A percentile compares a stretch with the other conserved stretches of the same genome.
Evolutionary conservation across 2,113 vertebrate genomes (phyloP).

Genomic region (Okapia johnstoni): DNA sequence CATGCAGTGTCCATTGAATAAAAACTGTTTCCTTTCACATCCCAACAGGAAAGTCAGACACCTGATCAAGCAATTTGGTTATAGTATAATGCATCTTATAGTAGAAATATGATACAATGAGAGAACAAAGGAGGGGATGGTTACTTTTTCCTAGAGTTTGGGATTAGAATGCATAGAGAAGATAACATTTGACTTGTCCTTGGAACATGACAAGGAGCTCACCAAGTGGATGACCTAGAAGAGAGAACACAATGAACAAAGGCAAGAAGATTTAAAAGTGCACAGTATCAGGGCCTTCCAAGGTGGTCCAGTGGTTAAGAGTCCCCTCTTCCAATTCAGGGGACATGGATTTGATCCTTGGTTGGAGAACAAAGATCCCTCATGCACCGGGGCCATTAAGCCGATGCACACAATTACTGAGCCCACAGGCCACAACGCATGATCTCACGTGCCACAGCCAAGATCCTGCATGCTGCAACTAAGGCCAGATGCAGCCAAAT

Average conservation of each 20-base stretch:
- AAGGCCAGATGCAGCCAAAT: background rate
- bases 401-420: background rate
- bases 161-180: background rate
- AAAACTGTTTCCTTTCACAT: slow-evolving; percentile 34
- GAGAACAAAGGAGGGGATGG: background rate
- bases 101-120: background rate
- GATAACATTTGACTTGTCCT: background rate
- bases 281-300: background rate
- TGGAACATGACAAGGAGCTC: background rate
- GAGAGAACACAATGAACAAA: background rate
- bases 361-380: background rate
- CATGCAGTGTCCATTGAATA: background rate
- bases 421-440: background rate
- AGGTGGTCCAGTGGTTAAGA: background rate
- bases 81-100: background rate
- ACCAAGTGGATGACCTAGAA: background rate
- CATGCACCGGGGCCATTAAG: background rate
- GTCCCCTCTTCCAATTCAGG: background rate
- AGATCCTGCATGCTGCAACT: background rate
- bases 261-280: background rate
- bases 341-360: background rate
- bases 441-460: background rate
- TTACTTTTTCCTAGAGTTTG: background rate
- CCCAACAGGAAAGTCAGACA: background rate
- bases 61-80: background rate